Evolutionary conservation across 2,113 vertebrate species (phyloP).

Genomic region (Gyps fulvus): DNA sequence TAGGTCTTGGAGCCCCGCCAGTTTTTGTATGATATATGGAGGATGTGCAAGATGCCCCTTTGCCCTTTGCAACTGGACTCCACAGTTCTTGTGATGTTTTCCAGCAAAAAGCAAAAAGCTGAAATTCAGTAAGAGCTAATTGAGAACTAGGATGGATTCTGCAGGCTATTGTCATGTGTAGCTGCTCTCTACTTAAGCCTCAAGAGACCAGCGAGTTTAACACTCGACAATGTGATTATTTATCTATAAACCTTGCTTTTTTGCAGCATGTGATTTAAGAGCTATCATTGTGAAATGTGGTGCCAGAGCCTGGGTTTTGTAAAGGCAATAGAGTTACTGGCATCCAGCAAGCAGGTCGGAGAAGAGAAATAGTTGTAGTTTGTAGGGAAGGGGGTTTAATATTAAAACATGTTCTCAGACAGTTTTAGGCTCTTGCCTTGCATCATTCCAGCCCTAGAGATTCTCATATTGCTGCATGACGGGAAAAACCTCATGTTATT

Average conservation of each 20-base stretch:
- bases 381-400: not conserved
- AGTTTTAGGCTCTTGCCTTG: not conserved
- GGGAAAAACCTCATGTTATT: not conserved
- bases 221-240: accelerated
- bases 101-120: not conserved
- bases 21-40: not conserved
- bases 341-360: not conserved
- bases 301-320: not conserved
- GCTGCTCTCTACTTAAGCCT: not conserved
- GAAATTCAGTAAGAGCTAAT: not conserved
- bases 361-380: not conserved
- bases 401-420: not conserved
- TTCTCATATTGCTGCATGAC: not conserved
- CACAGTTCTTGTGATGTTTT: not conserved
- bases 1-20: not conserved
- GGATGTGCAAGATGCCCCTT: not conserved
- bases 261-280: not conserved
- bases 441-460: not conserved
- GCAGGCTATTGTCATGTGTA: not conserved
- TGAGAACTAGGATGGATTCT: not conserved
- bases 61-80: not conserved
- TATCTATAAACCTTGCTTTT: not conserved
- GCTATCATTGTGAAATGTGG: not conserved
- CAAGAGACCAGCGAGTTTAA: not conserved
- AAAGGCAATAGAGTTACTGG: not conserved